Percentiles rank a stretch among this genome's conserved stretches.
These are phyloP conservation scores for Junonia oenone DNA, from an alignment of 2,888 invertebrate genomes.

Conservation along the genomic window DNA sequence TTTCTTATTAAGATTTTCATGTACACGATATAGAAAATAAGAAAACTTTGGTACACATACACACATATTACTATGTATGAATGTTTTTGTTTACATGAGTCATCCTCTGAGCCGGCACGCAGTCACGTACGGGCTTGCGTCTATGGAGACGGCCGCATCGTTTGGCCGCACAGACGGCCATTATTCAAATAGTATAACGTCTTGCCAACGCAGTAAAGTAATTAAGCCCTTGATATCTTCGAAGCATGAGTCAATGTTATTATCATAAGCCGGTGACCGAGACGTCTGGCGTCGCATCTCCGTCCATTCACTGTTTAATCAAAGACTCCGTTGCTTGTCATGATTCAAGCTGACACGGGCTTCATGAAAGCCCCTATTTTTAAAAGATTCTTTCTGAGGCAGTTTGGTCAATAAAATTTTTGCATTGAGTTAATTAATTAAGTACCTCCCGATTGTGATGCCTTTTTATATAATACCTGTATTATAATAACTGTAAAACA, in stretches of 20 bases:
- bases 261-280: slow-evolving; percentile 42
- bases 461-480: too few relatives aligned
- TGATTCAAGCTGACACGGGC: slow-evolving; percentile 7
- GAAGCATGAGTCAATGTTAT: slow-evolving; percentile 37
- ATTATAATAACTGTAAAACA: too few relatives aligned
- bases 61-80: neutral
- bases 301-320: slow-evolving; percentile 42
- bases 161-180: slow-evolving; percentile 21
- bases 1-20: too few relatives aligned
- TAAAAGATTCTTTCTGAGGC: neutral
- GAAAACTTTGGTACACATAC: neutral
- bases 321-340: slow-evolving; percentile 29
- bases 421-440: too few relatives aligned
- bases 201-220: slow-evolving; percentile 32
- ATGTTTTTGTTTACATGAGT: slow-evolving; percentile 20
- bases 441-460: too few relatives aligned
- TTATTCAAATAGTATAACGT: slow-evolving; percentile 23
- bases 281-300: slow-evolving; percentile 38
- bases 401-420: neutral
- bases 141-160: slow-evolving; percentile 14
- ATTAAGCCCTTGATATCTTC: slow-evolving; percentile 32
- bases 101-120: slow-evolving; percentile 15
- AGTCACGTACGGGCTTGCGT: slow-evolving; percentile 7
- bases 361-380: neutral
- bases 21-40: neutral